Base-by-base conservation (phyloP, 2,113 vertebrate species). In the Rana temporaria region DNA sequence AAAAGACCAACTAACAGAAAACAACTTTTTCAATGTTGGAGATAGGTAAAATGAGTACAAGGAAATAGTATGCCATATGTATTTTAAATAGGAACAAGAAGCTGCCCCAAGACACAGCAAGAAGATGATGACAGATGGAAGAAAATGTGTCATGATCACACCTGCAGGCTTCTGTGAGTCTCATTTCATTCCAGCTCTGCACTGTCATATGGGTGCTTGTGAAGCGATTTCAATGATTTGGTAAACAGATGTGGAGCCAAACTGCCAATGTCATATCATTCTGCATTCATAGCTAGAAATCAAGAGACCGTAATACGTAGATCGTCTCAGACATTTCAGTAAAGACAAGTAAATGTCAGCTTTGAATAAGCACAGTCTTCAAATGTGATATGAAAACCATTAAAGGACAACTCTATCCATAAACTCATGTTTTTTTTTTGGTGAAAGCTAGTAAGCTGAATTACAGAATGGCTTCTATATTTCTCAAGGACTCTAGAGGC, bases 231-330 rank as follows among this genome's bases (percentile, higher is more conserved):
- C 84, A 55, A 2, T 84, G 73, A 85, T 48, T 62, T 86, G 67
- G 87, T 83, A 78, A 67, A 84, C 68, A 88, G 22, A 78, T 79
- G 30, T 62, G 75, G 42, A 87, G 22, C 52, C 68, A 73, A 73
- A 16, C 24, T 82, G 73, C 6, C 30, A 62, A 52, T 59, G 57
- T 66, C 60, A 52, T 7, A 4, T 53, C 81, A 19, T 48, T 53
- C 9, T 82, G 48, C 71, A 83, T 83, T 83, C 81, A 83, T 83
- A 83, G 81, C 81, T 83, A 81, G 64, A 84, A 86, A 71, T 70
- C 60, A 83, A 68, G 81, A 83, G 81, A 83, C 81, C 81, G 72
- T 75, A 83, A 76, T 83, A 73, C 79, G 73, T 81, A 81, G 68
- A 83, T 68, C 81, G 59, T 83, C 55, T 68, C 81, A 76, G 81